These are phyloP conservation scores for Pheucticus melanocephalus DNA, from an alignment of 2,113 vertebrate species.

Conservation along the genomic window DNA sequence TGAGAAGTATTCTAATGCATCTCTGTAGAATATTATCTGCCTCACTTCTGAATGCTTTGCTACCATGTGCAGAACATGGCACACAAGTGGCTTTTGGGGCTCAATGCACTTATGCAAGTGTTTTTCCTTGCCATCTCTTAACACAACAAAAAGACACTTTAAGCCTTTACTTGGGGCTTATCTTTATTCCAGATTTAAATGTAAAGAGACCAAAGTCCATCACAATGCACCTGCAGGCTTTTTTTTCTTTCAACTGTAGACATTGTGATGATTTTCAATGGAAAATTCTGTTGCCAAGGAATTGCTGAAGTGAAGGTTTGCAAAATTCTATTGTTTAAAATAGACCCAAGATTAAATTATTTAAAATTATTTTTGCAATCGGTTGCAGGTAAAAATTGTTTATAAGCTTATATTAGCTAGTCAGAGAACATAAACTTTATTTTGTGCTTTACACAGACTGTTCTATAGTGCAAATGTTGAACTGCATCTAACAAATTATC, in stretches of 20 bases:
- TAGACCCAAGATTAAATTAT: background rate
- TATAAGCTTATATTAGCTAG: constrained; percentile 14
- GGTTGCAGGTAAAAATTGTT: background rate
- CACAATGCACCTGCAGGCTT: background rate
- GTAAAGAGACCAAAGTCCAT: background rate
- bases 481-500: background rate
- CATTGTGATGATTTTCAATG: background rate
- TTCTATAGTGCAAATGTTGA: background rate
- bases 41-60: constrained; percentile 37
- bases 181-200: constrained; percentile 31
- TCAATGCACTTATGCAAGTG: background rate
- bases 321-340: background rate
- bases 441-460: background rate
- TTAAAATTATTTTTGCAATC: constrained; percentile 5
- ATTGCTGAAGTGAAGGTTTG: background rate
- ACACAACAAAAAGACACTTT: constrained; percentile 17
- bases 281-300: background rate
- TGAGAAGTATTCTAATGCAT: constrained; percentile 57
- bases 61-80: constrained; percentile 27
- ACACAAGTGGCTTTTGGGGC: constrained; percentile 50
- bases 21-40: constrained; percentile 50
- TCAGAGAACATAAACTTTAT: constrained; percentile 35
- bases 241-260: background rate
- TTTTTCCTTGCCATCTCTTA: background rate
- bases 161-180: background rate